These are phyloP conservation scores for Mastomys natalensis DNA, from an alignment of 2,113 vertebrate genomes.

Conservation along the genomic window DNA sequence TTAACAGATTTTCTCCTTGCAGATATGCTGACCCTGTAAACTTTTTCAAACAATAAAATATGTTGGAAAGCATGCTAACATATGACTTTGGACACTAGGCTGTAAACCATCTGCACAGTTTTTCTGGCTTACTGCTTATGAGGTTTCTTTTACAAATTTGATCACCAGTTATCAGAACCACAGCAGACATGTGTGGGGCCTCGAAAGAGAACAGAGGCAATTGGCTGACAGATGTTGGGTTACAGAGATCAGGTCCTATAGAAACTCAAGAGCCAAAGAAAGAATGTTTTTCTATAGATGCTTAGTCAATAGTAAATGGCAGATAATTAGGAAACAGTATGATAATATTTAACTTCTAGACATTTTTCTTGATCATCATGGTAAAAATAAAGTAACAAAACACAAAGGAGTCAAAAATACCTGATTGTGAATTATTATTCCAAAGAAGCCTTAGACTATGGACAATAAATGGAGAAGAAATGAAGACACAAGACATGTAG, in stretches of 20 bases:
- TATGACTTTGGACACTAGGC: neutral
- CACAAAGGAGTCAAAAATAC: neutral
- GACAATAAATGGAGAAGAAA: neutral
- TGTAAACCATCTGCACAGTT: neutral
- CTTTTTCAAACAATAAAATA: slow-evolving; percentile 39
- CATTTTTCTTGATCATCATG: neutral
- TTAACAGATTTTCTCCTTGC: neutral
- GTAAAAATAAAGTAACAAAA: slow-evolving; percentile 8
- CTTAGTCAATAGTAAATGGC: neutral
- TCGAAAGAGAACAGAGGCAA: neutral
- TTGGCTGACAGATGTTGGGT: neutral
- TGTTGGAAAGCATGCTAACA: neutral
- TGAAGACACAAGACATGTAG: neutral
- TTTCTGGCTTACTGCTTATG: neutral
- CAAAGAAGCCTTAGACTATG: neutral
- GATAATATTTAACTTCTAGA: neutral
- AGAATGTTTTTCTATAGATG: neutral
- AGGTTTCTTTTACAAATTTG: neutral
- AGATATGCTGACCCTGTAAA: neutral
- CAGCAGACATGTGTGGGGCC: neutral
- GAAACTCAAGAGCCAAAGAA: neutral
- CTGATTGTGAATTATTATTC: neutral
- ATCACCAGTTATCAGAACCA: neutral
- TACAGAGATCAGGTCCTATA: neutral
- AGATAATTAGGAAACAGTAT: neutral